Base-by-base conservation (phyloP, 2,113 vertebrate genomes). In the Nettapus auritus region DNA sequence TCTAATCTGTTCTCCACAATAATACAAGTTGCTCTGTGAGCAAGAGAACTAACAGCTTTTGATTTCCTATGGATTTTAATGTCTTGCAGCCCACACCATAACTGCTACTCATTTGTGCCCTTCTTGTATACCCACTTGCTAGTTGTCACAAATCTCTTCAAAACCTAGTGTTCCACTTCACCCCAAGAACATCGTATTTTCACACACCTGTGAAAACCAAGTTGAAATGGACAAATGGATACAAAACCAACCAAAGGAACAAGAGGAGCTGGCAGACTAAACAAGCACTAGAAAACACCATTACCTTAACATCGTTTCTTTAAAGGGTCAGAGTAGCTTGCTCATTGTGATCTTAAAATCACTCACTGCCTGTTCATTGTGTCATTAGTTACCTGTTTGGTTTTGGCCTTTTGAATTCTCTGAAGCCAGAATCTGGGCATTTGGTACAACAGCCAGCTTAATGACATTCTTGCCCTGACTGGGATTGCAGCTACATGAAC, bases 21-120 rank as follows among this genome's bases (percentile, higher is more conserved):
- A 94, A 96, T 59, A 94, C 57, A 85, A 87, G 29, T 76, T 68
- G 56, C 70, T 94, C 70, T 71, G 56, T 20, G 93, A 89, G 86
- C 77, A 93, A 75, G 12, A 89, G 29, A 73, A 80, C 34, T 71
- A 56, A 60, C 7, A 91, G 38, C 31, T 66, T 73, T 64, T 80
- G 36, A 69, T 91, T 79, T 89, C 87, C 57, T 76, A 53, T 66
- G 11, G 53, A 82, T 82, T 64, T 86, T 82, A 73, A 59, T 60
- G 48, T 67, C 81, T 56, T 84, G 53, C 44, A 90, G 57, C 38
- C 66, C 74, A 66, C 22, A 76, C 17, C 67, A 75, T 50, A 75
- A 89, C 64, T 76, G 67, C 86, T 97, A 71, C 48, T 56, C 55
- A 78, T 84, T 78, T 89, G 17, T 56, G 55, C 55, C 46, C 67